phyloP scores from a whole-genome alignment of 2,888 invertebrate genomes.

The Drosophila nr. fundita region DNA sequence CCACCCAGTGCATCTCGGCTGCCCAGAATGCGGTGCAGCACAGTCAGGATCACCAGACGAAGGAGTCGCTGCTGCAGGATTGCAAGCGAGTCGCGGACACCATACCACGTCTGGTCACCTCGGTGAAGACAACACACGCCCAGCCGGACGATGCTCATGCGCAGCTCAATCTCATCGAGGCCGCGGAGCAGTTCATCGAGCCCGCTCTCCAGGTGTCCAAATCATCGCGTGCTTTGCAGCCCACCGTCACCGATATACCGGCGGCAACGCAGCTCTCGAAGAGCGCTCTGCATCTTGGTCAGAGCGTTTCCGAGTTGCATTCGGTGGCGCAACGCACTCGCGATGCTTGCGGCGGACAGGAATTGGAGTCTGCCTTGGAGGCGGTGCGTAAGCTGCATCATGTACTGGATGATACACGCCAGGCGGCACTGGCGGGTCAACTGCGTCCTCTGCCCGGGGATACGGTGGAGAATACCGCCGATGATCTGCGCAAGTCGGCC shows the following conservation, averaged over 20 bases:
- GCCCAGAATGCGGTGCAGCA: conserved; percentile 92
- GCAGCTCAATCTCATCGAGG: conserved; percentile 92
- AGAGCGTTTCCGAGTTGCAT: conserved; percentile 85
- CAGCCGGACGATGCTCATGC: conserved; percentile 90
- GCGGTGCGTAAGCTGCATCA: conserved; percentile 91
- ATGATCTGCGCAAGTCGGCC: conserved; percentile 85
- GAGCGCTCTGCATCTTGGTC: conserved; percentile 83
- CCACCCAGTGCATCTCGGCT: conserved; percentile 95
- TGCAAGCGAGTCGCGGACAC: conserved; percentile 91
- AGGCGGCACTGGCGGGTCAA: conserved; percentile 89
- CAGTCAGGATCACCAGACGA: conserved; percentile 86
- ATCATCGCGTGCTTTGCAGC: conserved; percentile 92
- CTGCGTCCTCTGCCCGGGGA: conserved; percentile 94
- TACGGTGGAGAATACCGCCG: conserved; percentile 87
- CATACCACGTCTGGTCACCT: conserved; percentile 92
- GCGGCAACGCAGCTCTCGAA: conserved; percentile 89
- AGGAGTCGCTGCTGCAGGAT: conserved; percentile 91
- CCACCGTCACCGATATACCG: conserved; percentile 92
- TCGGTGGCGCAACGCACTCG: conserved; percentile 89
- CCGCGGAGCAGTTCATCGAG: conserved; percentile 93
- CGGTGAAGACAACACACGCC: conserved; percentile 89
- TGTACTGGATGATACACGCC: conserved; percentile 92
- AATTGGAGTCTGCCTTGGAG: conserved; percentile 94
- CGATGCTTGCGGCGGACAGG: conserved; percentile 92
- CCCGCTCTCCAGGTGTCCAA: conserved; percentile 90